Conservation (phyloP, 1,140 invertebrate genomes). For the Propsilocerus akamusi region DNA sequence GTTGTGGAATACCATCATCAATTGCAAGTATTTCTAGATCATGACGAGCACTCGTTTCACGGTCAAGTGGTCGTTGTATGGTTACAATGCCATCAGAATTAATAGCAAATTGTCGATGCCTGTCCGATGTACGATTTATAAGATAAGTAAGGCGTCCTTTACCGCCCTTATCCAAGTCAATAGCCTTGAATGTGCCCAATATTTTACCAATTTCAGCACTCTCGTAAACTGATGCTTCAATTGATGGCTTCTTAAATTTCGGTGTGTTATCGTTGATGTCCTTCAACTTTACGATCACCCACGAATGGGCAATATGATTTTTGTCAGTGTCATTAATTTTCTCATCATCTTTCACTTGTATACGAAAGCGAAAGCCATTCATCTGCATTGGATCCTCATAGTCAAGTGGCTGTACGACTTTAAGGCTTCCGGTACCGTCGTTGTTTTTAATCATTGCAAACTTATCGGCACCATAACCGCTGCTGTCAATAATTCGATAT, state of each 20-base stretch:
- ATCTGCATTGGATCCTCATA: conserved; percentile 36
- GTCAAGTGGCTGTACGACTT: conserved; percentile 39
- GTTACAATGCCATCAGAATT: conserved; percentile 37
- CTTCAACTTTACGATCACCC: conserved; percentile 37
- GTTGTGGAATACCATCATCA: conserved; percentile 39
- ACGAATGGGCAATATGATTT: conserved; percentile 40
- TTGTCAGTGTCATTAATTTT: conserved; percentile 35
- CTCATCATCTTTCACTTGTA: conserved; percentile 33
- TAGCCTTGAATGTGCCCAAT: conserved; percentile 38
- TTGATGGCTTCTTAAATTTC: conserved; percentile 34
- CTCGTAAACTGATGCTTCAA: conserved; percentile 40
- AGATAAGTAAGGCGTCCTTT: conserved; percentile 32
- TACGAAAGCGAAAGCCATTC: conserved; percentile 36
- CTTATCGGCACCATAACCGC: conserved; percentile 40
- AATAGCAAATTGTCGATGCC: conserved; percentile 36
- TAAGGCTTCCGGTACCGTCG: conserved; percentile 44
- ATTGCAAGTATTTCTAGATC: conserved; percentile 38
- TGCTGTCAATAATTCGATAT: conserved; percentile 34
- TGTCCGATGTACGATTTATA: conserved; percentile 38
- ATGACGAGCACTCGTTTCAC: conserved; percentile 35
- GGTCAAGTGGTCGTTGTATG: conserved; percentile 33
- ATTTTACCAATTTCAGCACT: conserved; percentile 38
- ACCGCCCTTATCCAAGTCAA: conserved; percentile 38
- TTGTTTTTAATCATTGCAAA: conserved; percentile 44
- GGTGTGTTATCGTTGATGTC: conserved; percentile 45